phyloP scores from a whole-genome alignment of 2,797 vertebrate genomes.

The Benthosema pterotum region DNA sequence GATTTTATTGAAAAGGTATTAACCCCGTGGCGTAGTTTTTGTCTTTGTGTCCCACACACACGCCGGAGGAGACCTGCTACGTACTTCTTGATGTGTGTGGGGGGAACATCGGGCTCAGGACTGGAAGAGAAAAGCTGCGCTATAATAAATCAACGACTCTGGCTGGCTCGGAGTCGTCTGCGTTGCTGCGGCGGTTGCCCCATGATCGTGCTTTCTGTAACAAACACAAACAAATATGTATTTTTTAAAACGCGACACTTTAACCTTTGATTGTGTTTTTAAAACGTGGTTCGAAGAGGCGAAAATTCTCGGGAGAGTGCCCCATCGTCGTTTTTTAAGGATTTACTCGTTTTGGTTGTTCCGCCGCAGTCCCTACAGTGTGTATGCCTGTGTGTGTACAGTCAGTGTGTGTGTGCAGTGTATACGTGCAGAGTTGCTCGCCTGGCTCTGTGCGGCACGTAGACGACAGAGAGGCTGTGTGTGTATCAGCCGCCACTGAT shows the following conservation, averaged over 20 bases:
- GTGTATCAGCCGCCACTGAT: conserved; percentile 77
- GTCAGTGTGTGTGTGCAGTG: conserved; percentile 8
- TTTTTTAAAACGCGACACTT: background rate
- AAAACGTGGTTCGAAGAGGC: background rate
- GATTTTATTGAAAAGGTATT: conserved; percentile 67
- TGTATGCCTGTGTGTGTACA: conserved; percentile 15
- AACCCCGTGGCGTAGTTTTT: conserved; percentile 4
- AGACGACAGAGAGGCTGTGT: conserved; percentile 61
- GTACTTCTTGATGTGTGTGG: conserved; percentile 5
- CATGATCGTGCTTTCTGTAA: background rate
- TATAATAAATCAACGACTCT: conserved; percentile 16
- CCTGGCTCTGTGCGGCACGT: conserved; percentile 75
- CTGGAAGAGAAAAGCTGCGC: conserved; percentile 27
- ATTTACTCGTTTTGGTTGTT: conserved; percentile 34
- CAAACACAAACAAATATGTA: background rate
- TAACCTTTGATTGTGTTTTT: background rate
- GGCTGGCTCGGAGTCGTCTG: no score
- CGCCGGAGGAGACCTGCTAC: conserved; percentile 1
- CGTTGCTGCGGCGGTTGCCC: conserved; percentile 28
- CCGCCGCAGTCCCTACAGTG: conserved; percentile 52
- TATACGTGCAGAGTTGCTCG: conserved; percentile 81
- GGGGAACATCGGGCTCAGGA: background rate
- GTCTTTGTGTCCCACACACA: conserved; percentile 14
- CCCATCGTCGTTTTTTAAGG: conserved; percentile 36
- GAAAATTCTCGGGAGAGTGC: conserved; percentile 24